Evolutionary conservation across 2,797 vertebrate genomes (phyloP), one percentile per base, ranked within the genome.

Genomic region (Bufotes viridis): DNA sequence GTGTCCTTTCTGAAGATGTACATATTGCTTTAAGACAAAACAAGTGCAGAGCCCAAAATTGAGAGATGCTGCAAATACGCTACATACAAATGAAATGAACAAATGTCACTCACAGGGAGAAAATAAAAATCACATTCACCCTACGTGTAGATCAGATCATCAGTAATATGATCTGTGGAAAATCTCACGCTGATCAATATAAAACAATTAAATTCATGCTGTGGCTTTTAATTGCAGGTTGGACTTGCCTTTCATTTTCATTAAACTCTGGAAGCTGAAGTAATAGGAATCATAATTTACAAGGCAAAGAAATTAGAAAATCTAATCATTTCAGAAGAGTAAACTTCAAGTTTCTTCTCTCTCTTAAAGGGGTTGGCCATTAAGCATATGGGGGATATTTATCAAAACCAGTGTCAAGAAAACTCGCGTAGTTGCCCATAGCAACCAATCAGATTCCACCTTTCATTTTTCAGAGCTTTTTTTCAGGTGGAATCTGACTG

Each of bases 21-120:
- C 78, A 79, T 79, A 79, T 18, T 58, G 78, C 78, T 79, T 79
- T 79, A 79, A 79, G 53, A 55, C 78, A 79, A 58, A 29, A 60
- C 60, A 79, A 17, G 78, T 42, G 24, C 78, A 79, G 26, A 29
- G 24, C 26, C 18, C 55, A 60, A 79, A 58, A 34, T 24, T 58
- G 76, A 58, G 42, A 49, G 18, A 22, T 49, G 72, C 53, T 17
- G 51, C 76, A 78, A 26, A 79, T 79, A 34, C 18, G 20, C 18
- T 58, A 79, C 57, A 79, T 58, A 14, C 49, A 79, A 58, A 78
- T 58, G 1, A 57, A n/a, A 51, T 10, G 11, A 75, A 57, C 49
- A 55, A 60, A 60, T 29, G 55, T 79, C 78, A 79, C 14, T 78
- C 15, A 49, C 20, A n/a, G 74, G 22, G 22, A 34, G 29, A 76